A percentile compares a stretch with the other conserved stretches of the same genome.
Conservation (phyloP, 2,888 invertebrate genomes). For the Reticulitermes lucifugus region DNA sequence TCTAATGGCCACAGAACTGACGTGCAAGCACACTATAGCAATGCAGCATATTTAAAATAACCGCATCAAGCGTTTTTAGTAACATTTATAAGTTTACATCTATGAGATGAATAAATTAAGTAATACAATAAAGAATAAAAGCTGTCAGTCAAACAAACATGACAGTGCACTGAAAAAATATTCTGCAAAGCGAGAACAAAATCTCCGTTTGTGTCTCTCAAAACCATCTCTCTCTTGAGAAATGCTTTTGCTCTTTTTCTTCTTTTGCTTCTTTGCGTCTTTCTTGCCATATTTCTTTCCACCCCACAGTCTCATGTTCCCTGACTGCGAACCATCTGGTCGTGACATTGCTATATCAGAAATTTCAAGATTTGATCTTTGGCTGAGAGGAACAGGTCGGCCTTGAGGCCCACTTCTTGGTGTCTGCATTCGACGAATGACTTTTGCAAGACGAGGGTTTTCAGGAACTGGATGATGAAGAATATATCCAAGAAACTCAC, state of each 20-base stretch:
- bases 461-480: slow-evolving; percentile 49
- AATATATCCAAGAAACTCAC: slow-evolving; percentile 58
- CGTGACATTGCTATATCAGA: background rate
- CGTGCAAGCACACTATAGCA: background rate
- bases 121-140: background rate
- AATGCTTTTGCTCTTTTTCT: slow-evolving; percentile 58
- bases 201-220: slow-evolving; percentile 62
- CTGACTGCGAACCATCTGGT: background rate
- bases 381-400: slow-evolving; percentile 27
- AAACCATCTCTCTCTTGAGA: slow-evolving; percentile 22
- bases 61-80: slow-evolving; percentile 8
- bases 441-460: slow-evolving; percentile 61
- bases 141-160: slow-evolving; percentile 68
- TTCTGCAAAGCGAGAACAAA: slow-evolving; percentile 66
- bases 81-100: slow-evolving; percentile 25
- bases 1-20: background rate
- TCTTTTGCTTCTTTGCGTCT: slow-evolving; percentile 55
- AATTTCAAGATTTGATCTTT: background rate
- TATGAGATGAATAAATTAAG: slow-evolving; percentile 28
- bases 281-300: slow-evolving; percentile 56
- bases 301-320: slow-evolving; percentile 63
- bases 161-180: slow-evolving; percentile 67
- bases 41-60: background rate
- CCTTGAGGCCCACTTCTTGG: slow-evolving; percentile 60
- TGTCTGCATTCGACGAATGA: slow-evolving; percentile 65